phyloP scores from a whole-genome alignment of 2,113 vertebrate species.

The Ellobius talpinus region DNA sequence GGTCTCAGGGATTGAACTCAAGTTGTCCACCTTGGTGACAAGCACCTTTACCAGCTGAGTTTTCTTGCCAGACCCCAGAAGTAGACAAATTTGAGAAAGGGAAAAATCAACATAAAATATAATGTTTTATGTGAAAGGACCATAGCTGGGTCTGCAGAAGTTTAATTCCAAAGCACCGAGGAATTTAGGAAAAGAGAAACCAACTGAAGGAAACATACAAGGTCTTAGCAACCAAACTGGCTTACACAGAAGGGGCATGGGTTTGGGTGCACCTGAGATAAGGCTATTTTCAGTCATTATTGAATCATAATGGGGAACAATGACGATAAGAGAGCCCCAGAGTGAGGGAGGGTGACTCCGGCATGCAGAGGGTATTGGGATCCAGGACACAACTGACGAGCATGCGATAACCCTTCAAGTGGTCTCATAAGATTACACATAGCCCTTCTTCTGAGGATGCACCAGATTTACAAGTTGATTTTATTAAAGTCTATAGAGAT shows the following conservation, averaged over 20 bases:
- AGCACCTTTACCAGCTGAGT: neutral
- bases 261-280: neutral
- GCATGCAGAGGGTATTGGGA: neutral
- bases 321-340: neutral
- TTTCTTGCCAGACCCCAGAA: neutral
- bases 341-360: neutral
- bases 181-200: neutral
- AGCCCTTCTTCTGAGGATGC: neutral
- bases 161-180: neutral
- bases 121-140: constrained; percentile 16
- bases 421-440: neutral
- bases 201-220: constrained; percentile 24
- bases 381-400: neutral
- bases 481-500: neutral
- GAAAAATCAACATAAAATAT: neutral
- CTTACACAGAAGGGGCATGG: neutral
- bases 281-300: neutral
- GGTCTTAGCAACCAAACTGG: neutral
- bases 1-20: neutral
- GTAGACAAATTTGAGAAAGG: neutral
- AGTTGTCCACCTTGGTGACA: neutral
- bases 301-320: neutral
- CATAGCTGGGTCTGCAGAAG: neutral
- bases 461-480: neutral
- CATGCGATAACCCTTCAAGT: neutral